A percentile compares a stretch with the other conserved stretches of the same genome.
Conservation (phyloP, 2,888 invertebrate species). For the Erebia ligea region DNA sequence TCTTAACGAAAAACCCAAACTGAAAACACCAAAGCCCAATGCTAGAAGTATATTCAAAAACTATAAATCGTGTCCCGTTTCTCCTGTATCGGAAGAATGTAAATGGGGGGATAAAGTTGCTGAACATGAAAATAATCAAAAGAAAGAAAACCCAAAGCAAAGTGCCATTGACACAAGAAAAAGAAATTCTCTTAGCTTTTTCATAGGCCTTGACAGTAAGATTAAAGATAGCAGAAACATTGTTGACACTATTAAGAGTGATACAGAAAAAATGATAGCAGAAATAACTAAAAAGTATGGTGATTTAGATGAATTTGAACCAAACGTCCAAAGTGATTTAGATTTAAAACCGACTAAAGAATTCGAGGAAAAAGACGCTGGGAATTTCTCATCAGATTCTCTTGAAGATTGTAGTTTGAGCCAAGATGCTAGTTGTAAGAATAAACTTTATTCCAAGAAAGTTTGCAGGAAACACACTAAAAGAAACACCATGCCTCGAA, state of each 20-base stretch:
- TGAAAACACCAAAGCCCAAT: constrained; percentile 64
- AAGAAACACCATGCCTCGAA: constrained; percentile 78
- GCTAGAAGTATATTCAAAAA: constrained; percentile 84
- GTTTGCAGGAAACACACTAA: constrained; percentile 81
- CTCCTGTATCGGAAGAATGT: constrained; percentile 91
- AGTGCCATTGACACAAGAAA: constrained; percentile 77
- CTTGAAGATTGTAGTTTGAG: constrained; percentile 87
- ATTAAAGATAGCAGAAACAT: constrained; percentile 79
- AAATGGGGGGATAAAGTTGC: constrained; percentile 83
- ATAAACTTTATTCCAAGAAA: constrained; percentile 79
- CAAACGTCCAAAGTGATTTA: constrained; percentile 58
- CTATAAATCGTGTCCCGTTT: constrained; percentile 91
- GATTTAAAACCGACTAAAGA: constrained; percentile 73
- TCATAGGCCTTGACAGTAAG: constrained; percentile 82
- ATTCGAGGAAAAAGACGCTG: constrained; percentile 80
- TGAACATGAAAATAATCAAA: constrained; percentile 51
- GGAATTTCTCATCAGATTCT: constrained; percentile 91
- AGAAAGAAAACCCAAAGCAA: constrained; percentile 50
- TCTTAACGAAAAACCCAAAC: constrained; percentile 66
- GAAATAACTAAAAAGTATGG: constrained; percentile 86
- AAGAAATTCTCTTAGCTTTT: constrained; percentile 86
- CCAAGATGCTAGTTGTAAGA: constrained; percentile 78
- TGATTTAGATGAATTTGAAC: constrained; percentile 81
- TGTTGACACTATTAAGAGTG: constrained; percentile 84
- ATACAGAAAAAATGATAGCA: constrained; percentile 86